Evolutionary conservation across 2,113 vertebrate species (phyloP).

Genomic region (Strigops habroptila): DNA sequence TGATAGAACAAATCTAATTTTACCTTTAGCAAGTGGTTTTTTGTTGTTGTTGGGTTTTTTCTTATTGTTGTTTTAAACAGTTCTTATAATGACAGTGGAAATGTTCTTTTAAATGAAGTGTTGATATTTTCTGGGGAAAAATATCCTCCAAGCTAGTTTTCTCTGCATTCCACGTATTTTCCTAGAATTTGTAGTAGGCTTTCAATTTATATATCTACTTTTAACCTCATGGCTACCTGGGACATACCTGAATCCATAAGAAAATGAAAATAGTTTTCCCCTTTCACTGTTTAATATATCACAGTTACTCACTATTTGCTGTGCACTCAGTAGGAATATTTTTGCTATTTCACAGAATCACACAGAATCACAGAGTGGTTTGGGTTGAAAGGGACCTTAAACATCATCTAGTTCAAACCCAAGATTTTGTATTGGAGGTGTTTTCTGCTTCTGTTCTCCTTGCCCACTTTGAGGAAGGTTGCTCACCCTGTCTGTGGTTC

Average conservation of each 20-base stretch:
- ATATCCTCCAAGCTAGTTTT: neutral
- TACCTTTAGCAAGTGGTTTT: neutral
- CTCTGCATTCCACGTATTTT: neutral
- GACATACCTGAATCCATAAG: neutral
- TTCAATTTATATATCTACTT: neutral
- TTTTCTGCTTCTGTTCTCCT: neutral
- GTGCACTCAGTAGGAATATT: neutral
- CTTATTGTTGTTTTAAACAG: neutral
- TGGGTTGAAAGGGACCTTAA: neutral
- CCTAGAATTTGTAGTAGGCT: neutral
- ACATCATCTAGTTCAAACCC: neutral
- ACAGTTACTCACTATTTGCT: neutral
- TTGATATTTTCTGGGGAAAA: neutral
- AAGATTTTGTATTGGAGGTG: neutral
- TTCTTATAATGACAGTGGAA: neutral
- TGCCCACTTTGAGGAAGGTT: neutral
- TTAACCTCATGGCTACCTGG: neutral
- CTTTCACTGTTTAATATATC: neutral
- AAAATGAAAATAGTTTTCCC: neutral
- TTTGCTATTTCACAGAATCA: neutral
- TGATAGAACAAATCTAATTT: slow-evolving; percentile 9
- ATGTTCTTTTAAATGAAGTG: neutral
- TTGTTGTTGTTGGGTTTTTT: neutral
- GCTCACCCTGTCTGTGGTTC: neutral
- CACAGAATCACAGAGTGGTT: neutral